Evolutionary conservation across 2,113 vertebrate genomes (phyloP).

Genomic region (Nesogale talazaci): DNA sequence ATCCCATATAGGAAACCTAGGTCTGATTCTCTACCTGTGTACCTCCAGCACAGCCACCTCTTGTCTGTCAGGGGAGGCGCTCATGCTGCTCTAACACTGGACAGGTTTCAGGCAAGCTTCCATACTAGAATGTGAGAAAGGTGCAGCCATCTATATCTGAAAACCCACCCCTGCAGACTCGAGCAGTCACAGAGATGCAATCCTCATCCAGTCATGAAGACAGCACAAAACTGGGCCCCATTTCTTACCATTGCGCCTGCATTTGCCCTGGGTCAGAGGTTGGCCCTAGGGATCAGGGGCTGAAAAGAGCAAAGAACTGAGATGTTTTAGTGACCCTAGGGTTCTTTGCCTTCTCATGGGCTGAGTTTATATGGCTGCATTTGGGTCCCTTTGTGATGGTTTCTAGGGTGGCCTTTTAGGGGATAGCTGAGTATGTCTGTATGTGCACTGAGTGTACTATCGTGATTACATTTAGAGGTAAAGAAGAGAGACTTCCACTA

Average conservation of each 20-base stretch:
- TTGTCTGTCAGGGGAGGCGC: background rate
- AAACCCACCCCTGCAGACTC: background rate
- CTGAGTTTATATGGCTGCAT: conserved; percentile 64
- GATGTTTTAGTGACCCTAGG: background rate
- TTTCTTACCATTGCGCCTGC: background rate
- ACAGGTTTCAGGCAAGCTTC: background rate
- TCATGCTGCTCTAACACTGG: background rate
- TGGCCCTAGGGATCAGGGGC: too few relatives aligned
- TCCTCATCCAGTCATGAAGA: background rate
- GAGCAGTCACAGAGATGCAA: too few relatives aligned
- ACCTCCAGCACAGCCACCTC: background rate
- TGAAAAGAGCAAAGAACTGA: background rate
- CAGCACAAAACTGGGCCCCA: background rate
- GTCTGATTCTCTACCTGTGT: background rate
- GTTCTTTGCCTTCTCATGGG: background rate
- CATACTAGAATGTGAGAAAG: background rate
- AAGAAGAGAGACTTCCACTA: background rate
- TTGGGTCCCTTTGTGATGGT: conserved; percentile 45
- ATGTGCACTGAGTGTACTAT: background rate
- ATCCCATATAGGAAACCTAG: background rate
- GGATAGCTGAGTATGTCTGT: background rate
- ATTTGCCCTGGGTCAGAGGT: background rate
- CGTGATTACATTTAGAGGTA: background rate
- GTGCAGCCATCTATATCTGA: background rate
- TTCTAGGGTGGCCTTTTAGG: conserved; percentile 58